Conservation (phyloP, 2,113 vertebrate species). For the Microtus ochrogaster region DNA sequence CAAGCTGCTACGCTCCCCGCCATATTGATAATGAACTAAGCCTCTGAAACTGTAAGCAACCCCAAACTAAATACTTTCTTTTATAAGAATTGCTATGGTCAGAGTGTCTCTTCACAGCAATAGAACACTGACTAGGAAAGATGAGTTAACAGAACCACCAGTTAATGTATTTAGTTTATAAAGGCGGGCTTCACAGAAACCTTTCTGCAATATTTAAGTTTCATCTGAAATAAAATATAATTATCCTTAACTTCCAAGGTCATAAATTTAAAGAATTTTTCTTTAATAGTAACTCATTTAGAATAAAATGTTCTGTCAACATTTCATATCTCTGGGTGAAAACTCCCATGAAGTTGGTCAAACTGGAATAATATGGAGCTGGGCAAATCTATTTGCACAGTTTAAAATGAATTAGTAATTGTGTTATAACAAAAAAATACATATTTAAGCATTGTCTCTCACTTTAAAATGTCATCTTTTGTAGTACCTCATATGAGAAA, state of each 20-base stretch:
- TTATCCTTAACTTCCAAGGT: background rate
- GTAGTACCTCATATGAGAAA: background rate
- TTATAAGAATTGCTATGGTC: background rate
- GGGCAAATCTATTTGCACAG: conserved; percentile 35
- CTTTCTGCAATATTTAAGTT: conserved; percentile 14
- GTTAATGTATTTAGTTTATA: background rate
- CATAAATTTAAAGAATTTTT: conserved; percentile 38
- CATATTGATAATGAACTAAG: background rate
- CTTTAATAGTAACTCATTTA: conserved; percentile 24
- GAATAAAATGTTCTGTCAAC: conserved; percentile 23
- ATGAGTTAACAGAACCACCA: background rate
- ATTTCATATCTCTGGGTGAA: conserved; percentile 47
- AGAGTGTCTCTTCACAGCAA: background rate
- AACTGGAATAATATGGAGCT: conserved; percentile 40
- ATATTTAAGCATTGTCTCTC: background rate
- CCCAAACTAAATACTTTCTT: background rate
- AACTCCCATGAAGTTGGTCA: conserved; percentile 44
- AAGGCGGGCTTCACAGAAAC: background rate
- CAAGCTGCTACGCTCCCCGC: background rate
- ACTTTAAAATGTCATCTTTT: conserved; percentile 25
- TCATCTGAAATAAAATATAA: conserved; percentile 32
- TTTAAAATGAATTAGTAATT: conserved; percentile 51
- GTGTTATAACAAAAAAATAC: background rate
- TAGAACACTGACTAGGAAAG: background rate
- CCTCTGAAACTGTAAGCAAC: background rate